Conservation (phyloP, 2,113 vertebrate genomes). For the Zapornia atra region DNA sequence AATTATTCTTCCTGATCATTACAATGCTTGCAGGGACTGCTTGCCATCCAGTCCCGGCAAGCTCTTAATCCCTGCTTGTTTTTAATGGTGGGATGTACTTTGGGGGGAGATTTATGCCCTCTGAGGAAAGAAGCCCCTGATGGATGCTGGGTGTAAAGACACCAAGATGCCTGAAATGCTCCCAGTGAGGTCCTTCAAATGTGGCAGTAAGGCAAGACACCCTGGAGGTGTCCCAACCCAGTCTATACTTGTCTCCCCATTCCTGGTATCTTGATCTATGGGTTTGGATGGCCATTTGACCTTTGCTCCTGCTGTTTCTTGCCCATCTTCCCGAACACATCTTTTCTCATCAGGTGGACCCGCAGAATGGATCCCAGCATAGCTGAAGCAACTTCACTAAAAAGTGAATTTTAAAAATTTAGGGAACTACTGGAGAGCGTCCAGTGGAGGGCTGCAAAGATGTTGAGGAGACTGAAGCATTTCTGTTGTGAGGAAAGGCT, state of each 20-base stretch:
- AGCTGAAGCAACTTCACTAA: not conserved
- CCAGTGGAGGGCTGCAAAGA: too few species aligned
- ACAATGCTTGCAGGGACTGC: not conserved
- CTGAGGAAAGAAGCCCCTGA: not conserved
- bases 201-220: not conserved
- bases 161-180: not conserved
- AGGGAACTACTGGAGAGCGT: too few species aligned
- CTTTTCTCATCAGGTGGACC: not conserved
- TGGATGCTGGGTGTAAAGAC: not conserved
- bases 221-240: not conserved
- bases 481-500: too few species aligned
- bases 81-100: not conserved
- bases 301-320: not conserved
- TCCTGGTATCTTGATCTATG: not conserved
- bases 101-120: not conserved
- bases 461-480: too few species aligned
- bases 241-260: not conserved
- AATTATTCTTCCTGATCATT: conserved; percentile 32
- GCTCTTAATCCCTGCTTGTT: not conserved
- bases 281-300: not conserved
- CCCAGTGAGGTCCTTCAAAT: not conserved
- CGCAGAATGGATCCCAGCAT: not conserved
- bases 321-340: not conserved
- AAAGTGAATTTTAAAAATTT: not conserved
- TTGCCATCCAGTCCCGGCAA: not conserved